These are phyloP conservation scores for Drosophila ogumai DNA, from an alignment of 1,140 invertebrate genomes.

Conservation along the genomic window DNA sequence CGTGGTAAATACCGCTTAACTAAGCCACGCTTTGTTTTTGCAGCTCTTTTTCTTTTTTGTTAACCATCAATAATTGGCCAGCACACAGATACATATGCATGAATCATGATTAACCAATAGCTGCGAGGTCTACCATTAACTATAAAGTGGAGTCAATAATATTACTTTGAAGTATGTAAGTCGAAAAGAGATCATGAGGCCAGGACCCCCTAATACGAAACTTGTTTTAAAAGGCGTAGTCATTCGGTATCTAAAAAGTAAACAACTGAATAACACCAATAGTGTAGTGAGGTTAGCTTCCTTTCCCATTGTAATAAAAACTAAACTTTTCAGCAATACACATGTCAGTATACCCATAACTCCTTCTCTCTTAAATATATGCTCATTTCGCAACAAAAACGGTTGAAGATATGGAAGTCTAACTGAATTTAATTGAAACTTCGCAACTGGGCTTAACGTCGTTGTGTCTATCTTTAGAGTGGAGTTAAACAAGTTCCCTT, in stretches of 20 bases:
- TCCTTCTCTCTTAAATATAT: too few species aligned
- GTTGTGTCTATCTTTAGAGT: neutral
- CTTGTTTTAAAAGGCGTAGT: too few species aligned
- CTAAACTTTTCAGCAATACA: too few species aligned
- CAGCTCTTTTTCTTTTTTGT: slow-evolving; percentile 16
- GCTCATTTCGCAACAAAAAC: too few species aligned
- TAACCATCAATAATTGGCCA: slow-evolving; percentile 23
- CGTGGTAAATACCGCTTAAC: slow-evolving; percentile 33
- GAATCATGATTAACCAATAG: slow-evolving; percentile 43
- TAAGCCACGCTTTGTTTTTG: slow-evolving; percentile 10
- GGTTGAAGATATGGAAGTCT: neutral
- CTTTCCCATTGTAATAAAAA: too few species aligned
- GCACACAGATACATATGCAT: slow-evolving; percentile 31
- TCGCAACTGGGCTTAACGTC: neutral
- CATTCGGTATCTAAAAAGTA: too few species aligned
- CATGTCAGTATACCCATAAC: too few species aligned
- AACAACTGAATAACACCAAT: too few species aligned
- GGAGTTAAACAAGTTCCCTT: slow-evolving; percentile 6
- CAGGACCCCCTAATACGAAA: neutral
- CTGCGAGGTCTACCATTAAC: slow-evolving; percentile 1
- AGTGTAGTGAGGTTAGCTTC: too few species aligned
- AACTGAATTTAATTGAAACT: neutral
- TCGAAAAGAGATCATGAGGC: neutral
- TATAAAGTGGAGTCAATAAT: neutral
- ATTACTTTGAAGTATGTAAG: neutral